Evolutionary conservation across 2,113 vertebrate genomes (phyloP), one percentile per base, ranked within the genome.

Genomic region (Petroica traversi): DNA sequence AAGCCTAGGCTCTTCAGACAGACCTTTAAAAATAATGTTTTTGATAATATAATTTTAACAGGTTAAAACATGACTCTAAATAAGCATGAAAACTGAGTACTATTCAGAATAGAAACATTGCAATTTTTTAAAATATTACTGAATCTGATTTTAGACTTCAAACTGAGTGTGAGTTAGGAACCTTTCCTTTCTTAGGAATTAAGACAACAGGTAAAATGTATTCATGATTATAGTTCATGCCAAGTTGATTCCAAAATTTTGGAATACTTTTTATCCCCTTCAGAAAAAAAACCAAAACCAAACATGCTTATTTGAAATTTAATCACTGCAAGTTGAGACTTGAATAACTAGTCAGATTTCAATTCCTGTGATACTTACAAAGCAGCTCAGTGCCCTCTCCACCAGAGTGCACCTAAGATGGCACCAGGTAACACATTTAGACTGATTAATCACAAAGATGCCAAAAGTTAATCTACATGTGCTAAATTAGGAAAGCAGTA

Each of bases 281-380:
- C 14, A 45, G 11, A 17, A n/a, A 43, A 61, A 66, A 26, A 4
- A 0, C 1, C 7, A 5, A 3, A 3, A 2, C 5, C 25, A 45
- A 52, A n/a, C 7, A 25, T 6, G 5, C 19, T 40, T 3, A 59
- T 55, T 29, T 83, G 19, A 68, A 83, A 72, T 55, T 49, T 55
- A 86, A 76, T 19, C 6, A 14, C 7, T 64, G 25, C 14, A 85
- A 67, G 19, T 2, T 75, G 23, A 63, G 17, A 51, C 31, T 9
- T 16, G 38, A 49, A 67, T 54, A 11, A 74, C 8, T 58, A 49
- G 24, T 20, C 12, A 15, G 33, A 59, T 31, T 62, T 33, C 48
- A 12, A 38, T 52, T 89, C 26, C 49, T 73, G 17, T 58, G 52
- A 76, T n/a, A 34, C 11, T 29, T 72, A 20, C 3, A 74, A 66